Base-by-base conservation (phyloP, 2,888 invertebrate genomes). In the Acronicta psi region DNA sequence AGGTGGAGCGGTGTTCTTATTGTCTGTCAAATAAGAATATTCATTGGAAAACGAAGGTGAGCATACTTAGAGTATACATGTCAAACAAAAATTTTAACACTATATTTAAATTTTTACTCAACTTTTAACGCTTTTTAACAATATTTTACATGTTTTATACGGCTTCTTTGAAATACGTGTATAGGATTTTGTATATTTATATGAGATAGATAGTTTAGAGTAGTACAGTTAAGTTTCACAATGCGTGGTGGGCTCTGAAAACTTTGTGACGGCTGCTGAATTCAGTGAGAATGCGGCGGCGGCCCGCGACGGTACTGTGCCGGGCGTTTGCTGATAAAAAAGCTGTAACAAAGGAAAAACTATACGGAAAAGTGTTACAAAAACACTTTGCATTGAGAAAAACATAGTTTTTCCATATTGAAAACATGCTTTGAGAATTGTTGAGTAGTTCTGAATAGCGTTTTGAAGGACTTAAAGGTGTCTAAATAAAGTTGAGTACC, bases 201-300 rank as follows among this genome's bases (percentile, higher is more conserved):
- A 51, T 65, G 29, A 45, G 53, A 69, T 64, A 59, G 59, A 63
- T 69, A 80, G 83, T 85, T 83, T 79, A 64, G 45, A 61, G 55
- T 69, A 62, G 73, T 76, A 73, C 70, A 74, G 61, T 68, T 55
- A 85, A 85, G 82, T 86, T 84, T 74, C 61, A 71, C 73, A 75
- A 71, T 75, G 82, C 81, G 81, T 82, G 81, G 79, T 80, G 79
- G 78, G 77, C 74, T 69, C 77, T 79, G 80, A 80, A 88, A 89
- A 88, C 80, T 88, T 87, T 81, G 80, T 78, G 77, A 77, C 70
- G 81, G 80, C 72, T 71, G 68, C 79, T 82, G 80, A 84, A 81
- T 82, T 84, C 89, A 91, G 92, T 92, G 80, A 77, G 79, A 80
- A 82, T 82, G 85, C 86, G 88, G 88, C 89, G 87, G 75, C 87